phyloP scores from a whole-genome alignment of 2,888 invertebrate species.

The Orthosia cruda region DNA sequence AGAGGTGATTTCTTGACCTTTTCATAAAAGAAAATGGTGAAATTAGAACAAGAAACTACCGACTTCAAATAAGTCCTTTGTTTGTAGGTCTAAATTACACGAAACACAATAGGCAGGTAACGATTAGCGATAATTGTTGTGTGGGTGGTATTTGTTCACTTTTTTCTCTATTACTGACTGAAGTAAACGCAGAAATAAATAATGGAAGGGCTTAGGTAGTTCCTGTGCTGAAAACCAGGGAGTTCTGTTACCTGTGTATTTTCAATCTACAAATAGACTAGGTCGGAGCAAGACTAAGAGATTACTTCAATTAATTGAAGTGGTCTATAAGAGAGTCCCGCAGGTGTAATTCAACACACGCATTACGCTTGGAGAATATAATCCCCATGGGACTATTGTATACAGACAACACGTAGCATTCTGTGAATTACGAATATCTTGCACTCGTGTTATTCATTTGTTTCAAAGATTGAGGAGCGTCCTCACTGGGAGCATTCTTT shows the following conservation, averaged over 20 bases:
- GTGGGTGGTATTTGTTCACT: not conserved
- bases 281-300: constrained; percentile 24
- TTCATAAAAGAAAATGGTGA: constrained; percentile 9
- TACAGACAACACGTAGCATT: not conserved
- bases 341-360: constrained; percentile 8
- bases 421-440: not conserved
- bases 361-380: not conserved
- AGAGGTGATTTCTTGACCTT: constrained; percentile 16
- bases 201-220: constrained; percentile 4
- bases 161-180: constrained; percentile 5
- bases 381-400: constrained; percentile 3
- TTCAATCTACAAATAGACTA: constrained; percentile 21
- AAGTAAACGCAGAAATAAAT: not conserved
- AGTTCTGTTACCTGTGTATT: constrained; percentile 12
- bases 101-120: constrained; percentile 17
- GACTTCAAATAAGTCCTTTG: constrained; percentile 40
- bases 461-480: no score
- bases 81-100: constrained; percentile 27
- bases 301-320: constrained; percentile 51
- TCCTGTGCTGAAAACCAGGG: constrained; percentile 5
- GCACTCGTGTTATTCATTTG: not conserved
- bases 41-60: constrained; percentile 8
- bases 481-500: no score
- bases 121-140: constrained; percentile 37
- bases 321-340: constrained; percentile 4